These are phyloP conservation scores for Merluccius polli DNA, from an alignment of 2,797 vertebrate species.

Conservation along the genomic window DNA sequence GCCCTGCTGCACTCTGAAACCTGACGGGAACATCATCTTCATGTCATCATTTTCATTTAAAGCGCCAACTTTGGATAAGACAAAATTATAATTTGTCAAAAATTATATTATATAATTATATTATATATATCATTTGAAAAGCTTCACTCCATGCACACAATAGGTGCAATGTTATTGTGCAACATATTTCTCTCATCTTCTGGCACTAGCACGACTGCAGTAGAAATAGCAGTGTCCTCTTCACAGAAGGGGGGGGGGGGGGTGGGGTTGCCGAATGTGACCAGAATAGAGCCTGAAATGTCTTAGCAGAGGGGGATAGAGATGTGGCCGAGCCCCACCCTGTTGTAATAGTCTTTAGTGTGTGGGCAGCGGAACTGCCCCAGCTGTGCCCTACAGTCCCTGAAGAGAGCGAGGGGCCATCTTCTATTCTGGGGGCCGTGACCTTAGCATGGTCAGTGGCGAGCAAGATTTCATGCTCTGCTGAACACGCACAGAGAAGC, in stretches of 20 bases:
- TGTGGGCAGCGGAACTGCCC: conserved; percentile 43
- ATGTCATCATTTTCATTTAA: neutral
- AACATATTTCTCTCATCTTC: neutral
- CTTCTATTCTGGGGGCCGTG: conserved; percentile 23
- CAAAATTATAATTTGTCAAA: neutral
- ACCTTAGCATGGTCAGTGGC: conserved; percentile 36
- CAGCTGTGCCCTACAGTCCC: conserved; percentile 43
- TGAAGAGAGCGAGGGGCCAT: conserved; percentile 31
- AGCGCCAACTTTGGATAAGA: neutral
- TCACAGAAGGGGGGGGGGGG: neutral
- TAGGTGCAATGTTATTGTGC: neutral
- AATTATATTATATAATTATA: neutral
- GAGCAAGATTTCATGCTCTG: conserved; percentile 18
- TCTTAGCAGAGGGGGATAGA: neutral
- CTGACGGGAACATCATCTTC: no score
- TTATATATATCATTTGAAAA: neutral
- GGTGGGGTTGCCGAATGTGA: neutral
- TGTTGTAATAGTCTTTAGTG: conserved; percentile 51
- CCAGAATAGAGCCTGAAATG: neutral
- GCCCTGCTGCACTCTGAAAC: neutral
- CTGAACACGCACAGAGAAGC: neutral
- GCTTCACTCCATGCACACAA: neutral
- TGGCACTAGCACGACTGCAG: neutral
- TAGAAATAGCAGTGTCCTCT: neutral
- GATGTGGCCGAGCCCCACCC: conserved; percentile 28